Conservation (phyloP, 2,113 vertebrate genomes). For the Megaleporinus macrocephalus region DNA sequence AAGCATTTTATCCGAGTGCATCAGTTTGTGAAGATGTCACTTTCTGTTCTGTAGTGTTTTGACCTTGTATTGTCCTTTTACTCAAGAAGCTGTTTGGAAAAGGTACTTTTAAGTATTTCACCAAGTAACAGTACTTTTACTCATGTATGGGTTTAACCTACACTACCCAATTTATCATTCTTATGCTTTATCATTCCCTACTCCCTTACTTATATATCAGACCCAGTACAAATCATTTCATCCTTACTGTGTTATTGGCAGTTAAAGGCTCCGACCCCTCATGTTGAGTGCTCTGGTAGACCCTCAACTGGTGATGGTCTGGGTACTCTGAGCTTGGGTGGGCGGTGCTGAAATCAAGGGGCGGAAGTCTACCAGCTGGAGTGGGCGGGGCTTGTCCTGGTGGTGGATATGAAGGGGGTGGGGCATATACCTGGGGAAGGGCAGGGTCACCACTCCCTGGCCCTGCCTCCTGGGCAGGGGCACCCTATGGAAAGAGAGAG, state of each 20-base stretch:
- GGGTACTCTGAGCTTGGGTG: constrained; percentile 73
- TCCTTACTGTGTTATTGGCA: constrained; percentile 71
- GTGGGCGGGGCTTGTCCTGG: constrained; percentile 73
- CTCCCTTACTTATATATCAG: not conserved
- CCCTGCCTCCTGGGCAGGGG: constrained; percentile 74
- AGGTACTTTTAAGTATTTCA: too few relatives aligned
- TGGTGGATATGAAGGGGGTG: constrained; percentile 76
- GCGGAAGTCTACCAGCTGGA: constrained; percentile 68
- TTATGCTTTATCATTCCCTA: too few relatives aligned
- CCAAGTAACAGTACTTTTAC: too few relatives aligned
- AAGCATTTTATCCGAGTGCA: too few relatives aligned
- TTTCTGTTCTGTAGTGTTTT: too few relatives aligned
- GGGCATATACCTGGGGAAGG: constrained; percentile 78
- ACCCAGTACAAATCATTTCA: constrained; percentile 2
- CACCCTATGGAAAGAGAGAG: constrained; percentile 65
- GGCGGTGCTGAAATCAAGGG: constrained; percentile 75
- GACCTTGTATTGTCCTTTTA: too few relatives aligned
- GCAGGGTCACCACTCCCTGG: constrained; percentile 72
- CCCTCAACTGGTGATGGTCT: constrained; percentile 77
- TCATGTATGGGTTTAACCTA: too few relatives aligned
- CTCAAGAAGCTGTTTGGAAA: too few relatives aligned
- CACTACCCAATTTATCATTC: not conserved
- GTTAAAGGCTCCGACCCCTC: constrained; percentile 70
- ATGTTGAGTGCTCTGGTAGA: constrained; percentile 77
- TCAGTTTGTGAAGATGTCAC: too few relatives aligned